Percentiles rank a stretch among this genome's conserved stretches.
phyloP scores from a whole-genome alignment of 2,888 invertebrate species.

The Chouioia cunea region DNA sequence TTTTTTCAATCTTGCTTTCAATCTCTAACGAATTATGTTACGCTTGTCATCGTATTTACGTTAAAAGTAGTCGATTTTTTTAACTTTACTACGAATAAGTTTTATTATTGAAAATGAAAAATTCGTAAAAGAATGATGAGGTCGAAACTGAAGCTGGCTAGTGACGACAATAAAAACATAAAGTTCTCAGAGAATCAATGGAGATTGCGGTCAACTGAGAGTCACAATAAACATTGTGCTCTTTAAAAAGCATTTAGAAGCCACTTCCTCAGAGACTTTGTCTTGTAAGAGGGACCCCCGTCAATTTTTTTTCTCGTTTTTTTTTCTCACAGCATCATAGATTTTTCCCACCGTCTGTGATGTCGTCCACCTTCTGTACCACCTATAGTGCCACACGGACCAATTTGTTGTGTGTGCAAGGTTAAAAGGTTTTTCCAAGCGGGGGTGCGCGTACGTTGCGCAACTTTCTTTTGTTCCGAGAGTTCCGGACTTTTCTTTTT shows the following conservation, averaged over 20 bases:
- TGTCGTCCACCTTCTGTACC: neutral
- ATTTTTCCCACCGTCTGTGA: slow-evolving; percentile 15
- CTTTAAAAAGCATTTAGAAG: slow-evolving; percentile 15
- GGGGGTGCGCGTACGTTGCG: slow-evolving; percentile 20
- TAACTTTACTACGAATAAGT: no score
- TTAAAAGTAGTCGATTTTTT: no score
- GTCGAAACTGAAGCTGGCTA: no score
- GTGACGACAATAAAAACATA: no score
- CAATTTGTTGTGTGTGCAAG: slow-evolving; percentile 17
- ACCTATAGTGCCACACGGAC: neutral
- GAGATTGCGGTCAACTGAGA: slow-evolving; percentile 13
- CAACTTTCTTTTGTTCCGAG: neutral
- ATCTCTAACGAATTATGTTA: no score
- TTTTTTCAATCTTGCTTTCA: no score
- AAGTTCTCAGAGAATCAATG: slow-evolving; percentile 12
- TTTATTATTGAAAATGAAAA: no score
- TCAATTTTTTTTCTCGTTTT: slow-evolving; percentile 46
- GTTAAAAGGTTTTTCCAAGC: slow-evolving; percentile 14
- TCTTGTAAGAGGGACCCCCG: slow-evolving; percentile 28
- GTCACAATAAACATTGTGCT: slow-evolving; percentile 1
- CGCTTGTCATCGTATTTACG: no score
- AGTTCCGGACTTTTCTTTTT: neutral
- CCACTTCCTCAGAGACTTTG: neutral
- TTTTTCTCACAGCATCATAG: slow-evolving; percentile 31
- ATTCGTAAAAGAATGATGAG: no score